Conservation (phyloP, 1,140 invertebrate species). For the Drosophila asahinai region DNA sequence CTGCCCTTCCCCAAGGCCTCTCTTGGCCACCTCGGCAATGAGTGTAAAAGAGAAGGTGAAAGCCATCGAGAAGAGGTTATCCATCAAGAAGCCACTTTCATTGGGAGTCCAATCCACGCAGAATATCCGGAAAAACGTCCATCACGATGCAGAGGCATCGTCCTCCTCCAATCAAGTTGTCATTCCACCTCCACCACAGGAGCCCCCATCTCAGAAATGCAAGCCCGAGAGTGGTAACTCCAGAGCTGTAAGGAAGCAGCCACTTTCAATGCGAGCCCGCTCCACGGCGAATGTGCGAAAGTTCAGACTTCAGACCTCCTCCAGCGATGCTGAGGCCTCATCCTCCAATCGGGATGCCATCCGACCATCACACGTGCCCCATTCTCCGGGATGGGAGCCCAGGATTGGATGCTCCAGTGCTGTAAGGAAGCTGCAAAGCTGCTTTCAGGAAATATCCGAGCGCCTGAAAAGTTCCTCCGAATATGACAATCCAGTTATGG, state of each 20-base stretch:
- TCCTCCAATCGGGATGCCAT: too few species aligned
- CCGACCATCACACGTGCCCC: neutral
- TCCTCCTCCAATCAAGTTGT: neutral
- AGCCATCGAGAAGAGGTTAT: neutral
- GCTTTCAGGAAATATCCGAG: slow-evolving; percentile 26
- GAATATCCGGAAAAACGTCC: neutral
- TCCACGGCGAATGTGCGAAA: neutral
- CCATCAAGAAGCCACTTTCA: neutral
- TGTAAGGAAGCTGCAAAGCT: slow-evolving; percentile 12
- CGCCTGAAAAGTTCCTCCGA: neutral
- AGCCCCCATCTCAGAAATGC: neutral
- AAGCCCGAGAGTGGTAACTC: neutral
- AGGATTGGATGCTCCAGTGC: neutral
- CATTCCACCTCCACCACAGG: too few species aligned
- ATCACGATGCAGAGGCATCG: too few species aligned
- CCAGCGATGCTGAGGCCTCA: neutral
- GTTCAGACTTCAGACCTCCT: neutral
- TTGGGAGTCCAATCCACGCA: neutral
- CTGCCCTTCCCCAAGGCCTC: too few species aligned
- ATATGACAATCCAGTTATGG: neutral
- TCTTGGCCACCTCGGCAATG: neutral
- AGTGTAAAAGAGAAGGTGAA: neutral
- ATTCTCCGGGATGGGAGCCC: neutral
- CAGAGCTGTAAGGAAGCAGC: neutral
- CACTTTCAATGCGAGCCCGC: neutral